Evolutionary conservation across 2,113 vertebrate species (phyloP).

Genomic region (Irena cyanogastra): DNA sequence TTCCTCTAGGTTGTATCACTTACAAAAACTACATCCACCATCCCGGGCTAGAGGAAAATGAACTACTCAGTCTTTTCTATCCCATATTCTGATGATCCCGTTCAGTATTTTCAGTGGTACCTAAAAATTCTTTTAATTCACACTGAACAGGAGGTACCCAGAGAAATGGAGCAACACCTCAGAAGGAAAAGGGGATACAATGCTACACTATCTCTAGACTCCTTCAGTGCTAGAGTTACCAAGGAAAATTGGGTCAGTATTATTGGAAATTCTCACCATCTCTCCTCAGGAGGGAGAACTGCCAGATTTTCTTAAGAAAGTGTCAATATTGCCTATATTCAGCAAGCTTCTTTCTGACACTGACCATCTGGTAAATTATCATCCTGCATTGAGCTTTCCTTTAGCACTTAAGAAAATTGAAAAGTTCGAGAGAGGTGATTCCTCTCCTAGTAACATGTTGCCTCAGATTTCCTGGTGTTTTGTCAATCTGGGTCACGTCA

Average conservation of each 20-base stretch:
- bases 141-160: neutral
- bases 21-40: neutral
- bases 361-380: conserved; percentile 56
- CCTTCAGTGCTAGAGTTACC: neutral
- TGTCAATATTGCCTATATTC: conserved; percentile 36
- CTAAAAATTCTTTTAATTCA: conserved; percentile 8
- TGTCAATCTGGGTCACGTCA: neutral
- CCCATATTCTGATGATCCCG: neutral
- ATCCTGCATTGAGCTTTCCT: neutral
- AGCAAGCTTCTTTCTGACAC: conserved; percentile 47
- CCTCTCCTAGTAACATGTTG: neutral
- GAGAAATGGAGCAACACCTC: conserved; percentile 10
- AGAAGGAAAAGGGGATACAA: neutral
- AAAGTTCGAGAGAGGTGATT: neutral
- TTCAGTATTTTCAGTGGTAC: neutral
- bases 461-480: neutral
- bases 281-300: conserved; percentile 10
- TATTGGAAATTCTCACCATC: conserved; percentile 51
- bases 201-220: neutral
- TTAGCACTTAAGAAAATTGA: neutral
- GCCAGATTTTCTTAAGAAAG: conserved; percentile 40
- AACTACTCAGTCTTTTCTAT: neutral
- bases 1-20: neutral
- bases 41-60: neutral
- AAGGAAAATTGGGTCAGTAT: conserved; percentile 51